Evolutionary conservation across 2,797 vertebrate species (phyloP), one percentile per base, ranked within the genome.

Genomic region (Pelodytes ibericus): DNA sequence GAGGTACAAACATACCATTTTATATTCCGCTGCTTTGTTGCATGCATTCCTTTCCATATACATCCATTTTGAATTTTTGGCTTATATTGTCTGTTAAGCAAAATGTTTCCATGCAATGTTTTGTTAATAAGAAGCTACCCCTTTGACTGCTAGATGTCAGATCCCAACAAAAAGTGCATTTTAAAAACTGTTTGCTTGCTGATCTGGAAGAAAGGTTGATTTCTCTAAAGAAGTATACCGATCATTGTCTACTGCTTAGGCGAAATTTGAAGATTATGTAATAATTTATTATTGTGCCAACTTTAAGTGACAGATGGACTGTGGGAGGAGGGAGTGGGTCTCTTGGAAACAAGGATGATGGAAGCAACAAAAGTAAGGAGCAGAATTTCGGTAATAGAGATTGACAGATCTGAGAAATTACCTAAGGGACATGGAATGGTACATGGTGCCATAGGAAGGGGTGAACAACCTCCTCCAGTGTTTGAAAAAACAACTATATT

Each of bases 1-100:
- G 98, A 99, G 98, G 97, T 99, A 99, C 89, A 91, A 88, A 89
- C 49, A 57, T 22, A 20, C 61, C n/a, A 36, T 36, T 44, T 74
- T 61, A 9, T 25, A 59, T 47, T 24, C 49, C 36, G 4, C 49
- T 77, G 20, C 20, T 73, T 27, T 57, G 18, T 53, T 79, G 77
- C 77, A 79, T 79, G 77, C 58, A 63, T 57, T 41, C 58, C 11
- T 75, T 60, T 29, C 13, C 49, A 25, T 16, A 71, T 59, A 7
- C 24, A 16, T n/a, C 20, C n/a, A 20, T 72, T 33, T 49, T 79
- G 15, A 53, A 27, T 22, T 30, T 36, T 49, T 66, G 47, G 9
- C 30, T 49, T 66, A 26, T 10, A 11, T 22, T 63, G 11, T 31
- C 18, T 27, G 24, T 25, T 20, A n/a, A 30, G 20, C 6, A 27